Conservation (phyloP, 1,140 invertebrate species). For the Temnothorax curvispinosus region DNA sequence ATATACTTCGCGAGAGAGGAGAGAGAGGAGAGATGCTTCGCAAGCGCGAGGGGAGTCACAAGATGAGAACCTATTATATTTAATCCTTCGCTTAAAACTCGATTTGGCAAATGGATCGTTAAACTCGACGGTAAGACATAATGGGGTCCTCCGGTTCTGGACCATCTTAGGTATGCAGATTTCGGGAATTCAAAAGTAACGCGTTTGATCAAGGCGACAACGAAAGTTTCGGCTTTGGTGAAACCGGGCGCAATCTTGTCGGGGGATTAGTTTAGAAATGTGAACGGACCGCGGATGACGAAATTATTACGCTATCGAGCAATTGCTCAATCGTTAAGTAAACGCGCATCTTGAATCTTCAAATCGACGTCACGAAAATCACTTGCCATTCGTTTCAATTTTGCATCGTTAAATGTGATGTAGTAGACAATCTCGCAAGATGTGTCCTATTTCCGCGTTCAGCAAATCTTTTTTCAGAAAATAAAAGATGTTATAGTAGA, state of each 20-base stretch:
- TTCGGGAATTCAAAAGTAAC: background rate
- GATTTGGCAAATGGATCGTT: background rate
- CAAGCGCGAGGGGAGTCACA: background rate
- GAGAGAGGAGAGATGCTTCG: background rate
- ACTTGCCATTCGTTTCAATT: conserved; percentile 23
- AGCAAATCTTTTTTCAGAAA: background rate
- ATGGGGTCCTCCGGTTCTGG: background rate
- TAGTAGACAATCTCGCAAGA: background rate
- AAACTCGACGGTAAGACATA: background rate
- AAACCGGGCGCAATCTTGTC: conserved; percentile 43
- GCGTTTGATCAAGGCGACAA: background rate
- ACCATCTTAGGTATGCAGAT: background rate
- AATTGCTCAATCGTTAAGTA: conserved; percentile 61
- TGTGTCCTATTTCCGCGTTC: background rate
- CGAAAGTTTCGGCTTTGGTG: conserved; percentile 42
- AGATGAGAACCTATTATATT: background rate
- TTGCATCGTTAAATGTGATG: conserved; percentile 15
- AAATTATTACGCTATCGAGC: conserved; percentile 55
- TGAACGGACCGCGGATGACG: conserved; percentile 17
- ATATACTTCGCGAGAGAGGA: background rate
- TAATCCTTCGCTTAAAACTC: background rate
- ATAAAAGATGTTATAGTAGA: background rate
- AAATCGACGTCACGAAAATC: conserved; percentile 30
- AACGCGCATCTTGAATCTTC: background rate
- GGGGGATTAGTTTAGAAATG: conserved; percentile 66